phyloP scores from a whole-genome alignment of 2,888 invertebrate genomes.

The Zele albiditarsus region DNA sequence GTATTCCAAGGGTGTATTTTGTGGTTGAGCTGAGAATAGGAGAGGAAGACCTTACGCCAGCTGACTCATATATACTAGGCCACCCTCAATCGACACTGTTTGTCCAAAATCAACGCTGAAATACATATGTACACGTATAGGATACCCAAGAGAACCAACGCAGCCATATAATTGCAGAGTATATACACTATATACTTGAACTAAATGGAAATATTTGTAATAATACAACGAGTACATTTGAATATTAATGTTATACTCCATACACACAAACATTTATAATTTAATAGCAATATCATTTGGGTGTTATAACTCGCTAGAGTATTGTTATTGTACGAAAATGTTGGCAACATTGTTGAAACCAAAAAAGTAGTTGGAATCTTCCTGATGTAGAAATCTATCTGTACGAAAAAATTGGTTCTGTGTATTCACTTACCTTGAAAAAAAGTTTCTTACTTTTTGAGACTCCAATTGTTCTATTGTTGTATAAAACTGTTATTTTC shows the following conservation, averaged over 20 bases:
- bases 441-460: too few species aligned
- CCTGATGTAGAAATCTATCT: too few species aligned
- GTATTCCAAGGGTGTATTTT: constrained; percentile 67
- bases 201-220: background rate
- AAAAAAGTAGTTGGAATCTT: too few species aligned
- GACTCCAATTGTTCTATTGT: too few species aligned
- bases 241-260: background rate
- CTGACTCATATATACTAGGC: background rate
- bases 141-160: background rate
- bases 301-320: too few species aligned
- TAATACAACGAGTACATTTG: background rate
- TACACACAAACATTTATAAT: too few species aligned
- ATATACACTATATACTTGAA: background rate
- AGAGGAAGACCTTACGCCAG: constrained; percentile 16
- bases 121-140: background rate
- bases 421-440: too few species aligned
- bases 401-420: too few species aligned
- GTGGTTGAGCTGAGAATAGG: constrained; percentile 27
- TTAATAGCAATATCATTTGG: too few species aligned
- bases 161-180: background rate
- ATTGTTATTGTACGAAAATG: too few species aligned
- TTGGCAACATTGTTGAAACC: too few species aligned
- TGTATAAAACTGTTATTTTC: too few species aligned
- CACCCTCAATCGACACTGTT: constrained; percentile 25
- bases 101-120: constrained; percentile 22